These are phyloP conservation scores for Agyllia agylla DNA, from an alignment of 2,888 invertebrate genomes.

Conservation along the genomic window DNA sequence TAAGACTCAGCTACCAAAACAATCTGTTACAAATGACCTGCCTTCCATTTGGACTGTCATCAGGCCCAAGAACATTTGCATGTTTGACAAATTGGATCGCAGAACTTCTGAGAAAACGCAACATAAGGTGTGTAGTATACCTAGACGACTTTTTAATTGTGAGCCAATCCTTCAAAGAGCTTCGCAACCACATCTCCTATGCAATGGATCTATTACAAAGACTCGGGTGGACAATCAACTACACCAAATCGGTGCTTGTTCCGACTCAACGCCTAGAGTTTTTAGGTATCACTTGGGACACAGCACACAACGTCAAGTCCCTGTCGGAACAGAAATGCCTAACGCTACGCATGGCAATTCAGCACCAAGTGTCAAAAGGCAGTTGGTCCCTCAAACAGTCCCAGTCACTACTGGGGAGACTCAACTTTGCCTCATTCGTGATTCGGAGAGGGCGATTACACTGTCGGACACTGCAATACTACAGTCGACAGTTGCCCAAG, in stretches of 20 bases:
- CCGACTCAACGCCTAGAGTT: conserved; percentile 64
- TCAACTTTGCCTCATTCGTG: conserved; percentile 72
- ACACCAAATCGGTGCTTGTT: conserved; percentile 55
- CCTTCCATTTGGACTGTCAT: neutral
- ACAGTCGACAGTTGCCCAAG: conserved; percentile 45
- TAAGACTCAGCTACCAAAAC: conserved; percentile 45
- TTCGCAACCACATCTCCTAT: too few relatives aligned
- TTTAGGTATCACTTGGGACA: conserved; percentile 71
- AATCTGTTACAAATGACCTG: conserved; percentile 54
- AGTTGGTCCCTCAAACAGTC: conserved; percentile 66
- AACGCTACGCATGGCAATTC: conserved; percentile 59
- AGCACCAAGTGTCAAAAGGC: conserved; percentile 32
- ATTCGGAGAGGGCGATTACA: conserved; percentile 48
- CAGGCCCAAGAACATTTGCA: too few relatives aligned
- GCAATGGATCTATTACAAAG: too few relatives aligned
- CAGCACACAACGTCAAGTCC: conserved; percentile 57
- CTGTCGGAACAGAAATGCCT: conserved; percentile 59
- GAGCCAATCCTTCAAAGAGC: too few relatives aligned
- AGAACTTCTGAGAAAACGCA: too few relatives aligned
- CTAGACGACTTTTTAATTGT: too few relatives aligned
- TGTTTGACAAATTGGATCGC: too few relatives aligned
- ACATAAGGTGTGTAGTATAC: too few relatives aligned
- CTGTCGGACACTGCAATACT: conserved; percentile 56
- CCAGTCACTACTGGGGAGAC: conserved; percentile 67
- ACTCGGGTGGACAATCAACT: conserved; percentile 31